phyloP scores from a whole-genome alignment of 2,113 vertebrate species.

The Isurus oxyrinchus region DNA sequence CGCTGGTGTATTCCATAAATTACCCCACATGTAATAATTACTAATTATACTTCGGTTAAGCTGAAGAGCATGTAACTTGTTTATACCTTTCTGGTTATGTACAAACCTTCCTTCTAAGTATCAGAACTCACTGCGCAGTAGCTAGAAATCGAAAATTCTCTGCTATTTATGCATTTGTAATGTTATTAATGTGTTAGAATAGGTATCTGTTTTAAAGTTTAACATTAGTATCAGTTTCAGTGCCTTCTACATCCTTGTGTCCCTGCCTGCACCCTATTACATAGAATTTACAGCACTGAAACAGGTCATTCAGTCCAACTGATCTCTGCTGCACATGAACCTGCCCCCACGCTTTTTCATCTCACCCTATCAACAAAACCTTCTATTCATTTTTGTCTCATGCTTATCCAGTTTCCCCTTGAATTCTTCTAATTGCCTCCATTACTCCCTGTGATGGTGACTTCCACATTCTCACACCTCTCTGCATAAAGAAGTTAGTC shows the following conservation, averaged over 20 bases:
- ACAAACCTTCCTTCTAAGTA: background rate
- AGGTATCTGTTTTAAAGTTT: background rate
- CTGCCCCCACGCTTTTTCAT: too few species aligned
- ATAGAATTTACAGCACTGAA: too few species aligned
- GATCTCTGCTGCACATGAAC: too few species aligned
- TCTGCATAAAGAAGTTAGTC: too few species aligned
- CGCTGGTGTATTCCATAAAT: background rate
- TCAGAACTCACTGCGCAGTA: background rate
- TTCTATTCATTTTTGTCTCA: too few species aligned
- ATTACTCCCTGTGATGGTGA: background rate
- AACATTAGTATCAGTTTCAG: background rate
- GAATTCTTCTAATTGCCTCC: background rate
- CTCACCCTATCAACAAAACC: too few species aligned
- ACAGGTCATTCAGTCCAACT: too few species aligned
- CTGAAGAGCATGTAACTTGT: background rate
- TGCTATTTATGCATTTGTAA: background rate
- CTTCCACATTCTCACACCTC: too few species aligned
- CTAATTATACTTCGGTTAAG: background rate
- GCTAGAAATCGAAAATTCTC: background rate
- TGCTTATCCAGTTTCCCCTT: too few species aligned
- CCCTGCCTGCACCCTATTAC: background rate
- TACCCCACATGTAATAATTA: background rate
- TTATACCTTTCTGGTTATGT: background rate
- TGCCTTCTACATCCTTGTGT: background rate
- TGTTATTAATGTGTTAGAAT: background rate